Conservation (phyloP, 1,140 invertebrate species). For the Parasteatoda tepidariorum region DNA sequence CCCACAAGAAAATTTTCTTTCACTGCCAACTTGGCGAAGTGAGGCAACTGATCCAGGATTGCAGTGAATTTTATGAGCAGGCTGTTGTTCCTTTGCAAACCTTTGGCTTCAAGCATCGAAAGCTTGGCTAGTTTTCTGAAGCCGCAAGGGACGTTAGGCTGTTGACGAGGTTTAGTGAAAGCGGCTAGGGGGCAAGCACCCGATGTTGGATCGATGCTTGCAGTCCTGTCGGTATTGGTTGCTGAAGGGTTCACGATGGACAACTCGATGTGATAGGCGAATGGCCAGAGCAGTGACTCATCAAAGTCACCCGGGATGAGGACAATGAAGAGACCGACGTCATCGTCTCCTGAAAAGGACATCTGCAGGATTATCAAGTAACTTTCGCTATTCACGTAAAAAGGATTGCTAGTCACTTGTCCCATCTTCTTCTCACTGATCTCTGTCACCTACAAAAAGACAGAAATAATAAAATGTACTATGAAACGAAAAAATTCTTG, state of each 20-base stretch:
- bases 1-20: slow-evolving; percentile 40
- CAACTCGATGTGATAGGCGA: slow-evolving; percentile 60
- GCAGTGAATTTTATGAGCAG: slow-evolving; percentile 31
- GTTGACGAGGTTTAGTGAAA: slow-evolving; percentile 25
- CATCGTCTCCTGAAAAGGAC: slow-evolving; percentile 25
- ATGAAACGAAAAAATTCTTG: no score
- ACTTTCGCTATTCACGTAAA: slow-evolving; percentile 58
- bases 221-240: neutral
- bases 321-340: slow-evolving; percentile 56
- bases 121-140: slow-evolving; percentile 19
- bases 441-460: slow-evolving; percentile 11
- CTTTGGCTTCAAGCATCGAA: neutral
- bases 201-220: neutral
- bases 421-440: neutral
- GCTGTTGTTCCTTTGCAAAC: slow-evolving; percentile 13
- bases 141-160: slow-evolving; percentile 48
- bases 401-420: slow-evolving; percentile 44
- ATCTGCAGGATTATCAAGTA: slow-evolving; percentile 59
- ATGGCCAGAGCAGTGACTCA: slow-evolving; percentile 60
- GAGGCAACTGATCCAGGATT: slow-evolving; percentile 36
- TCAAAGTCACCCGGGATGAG: slow-evolving; percentile 59
- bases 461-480: neutral
- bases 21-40: slow-evolving; percentile 21
- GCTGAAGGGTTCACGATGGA: slow-evolving; percentile 16
- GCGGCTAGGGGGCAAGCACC: slow-evolving; percentile 4